Evolutionary conservation across 2,888 invertebrate genomes (phyloP).

Genomic region (Onthophagus sagittarius): DNA sequence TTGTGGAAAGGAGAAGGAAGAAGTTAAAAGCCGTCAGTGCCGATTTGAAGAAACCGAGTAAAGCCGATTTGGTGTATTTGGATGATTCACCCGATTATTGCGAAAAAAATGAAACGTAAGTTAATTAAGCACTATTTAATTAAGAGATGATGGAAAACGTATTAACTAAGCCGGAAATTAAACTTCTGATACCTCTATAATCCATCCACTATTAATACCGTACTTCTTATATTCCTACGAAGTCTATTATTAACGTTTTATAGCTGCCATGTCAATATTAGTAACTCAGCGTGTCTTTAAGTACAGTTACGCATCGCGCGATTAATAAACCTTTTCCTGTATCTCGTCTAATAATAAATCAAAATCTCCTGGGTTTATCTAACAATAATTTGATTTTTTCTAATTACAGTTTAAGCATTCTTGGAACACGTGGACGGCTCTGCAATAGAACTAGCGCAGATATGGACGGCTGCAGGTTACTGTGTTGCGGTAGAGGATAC

Average conservation of each 20-base stretch:
- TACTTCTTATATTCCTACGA: background rate
- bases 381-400: slow-evolving; percentile 14
- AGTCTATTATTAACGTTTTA: slow-evolving; percentile 2
- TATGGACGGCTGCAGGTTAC: slow-evolving; percentile 78
- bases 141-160: background rate
- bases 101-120: slow-evolving; percentile 78
- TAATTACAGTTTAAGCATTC: slow-evolving; percentile 65
- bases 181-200: background rate
- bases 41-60: slow-evolving; percentile 81
- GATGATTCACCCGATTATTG: slow-evolving; percentile 92
- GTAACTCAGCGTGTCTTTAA: background rate
- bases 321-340: background rate
- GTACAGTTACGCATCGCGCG: background rate
- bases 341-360: background rate
- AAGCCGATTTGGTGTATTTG: slow-evolving; percentile 85
- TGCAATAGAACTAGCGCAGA: slow-evolving; percentile 84
- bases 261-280: background rate
- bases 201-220: background rate
- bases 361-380: background rate
- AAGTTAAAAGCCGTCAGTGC: slow-evolving; percentile 70
- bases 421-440: slow-evolving; percentile 76
- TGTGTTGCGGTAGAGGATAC: slow-evolving; percentile 87
- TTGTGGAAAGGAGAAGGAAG: slow-evolving; percentile 61
- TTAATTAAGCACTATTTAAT: slow-evolving; percentile 33
- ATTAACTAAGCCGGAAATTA: background rate